Base-by-base conservation (phyloP, 2,113 vertebrate species). In the Verasper variegatus region DNA sequence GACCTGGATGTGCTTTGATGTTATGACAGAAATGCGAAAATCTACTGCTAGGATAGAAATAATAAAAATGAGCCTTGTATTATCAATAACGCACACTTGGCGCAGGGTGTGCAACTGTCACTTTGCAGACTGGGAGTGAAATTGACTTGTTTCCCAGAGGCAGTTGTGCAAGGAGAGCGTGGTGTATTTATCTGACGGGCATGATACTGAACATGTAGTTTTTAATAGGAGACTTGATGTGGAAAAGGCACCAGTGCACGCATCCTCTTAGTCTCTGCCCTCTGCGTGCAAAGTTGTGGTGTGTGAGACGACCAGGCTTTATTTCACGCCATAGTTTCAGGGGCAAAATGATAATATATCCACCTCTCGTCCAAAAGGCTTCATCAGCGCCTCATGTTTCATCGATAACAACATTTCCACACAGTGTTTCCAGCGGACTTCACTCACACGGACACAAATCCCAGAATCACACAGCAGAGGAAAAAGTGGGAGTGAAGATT, bases 111-210 rank as follows among this genome's bases (percentile, higher is more conserved):
- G 63, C 27, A 51, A 62, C 20, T 66, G 55, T 83, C 56, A 58
- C 45, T 78, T 63, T 71, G 15, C 54, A 68, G 40, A 63, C 56
- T 11, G 14, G 45, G 4, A 18, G 6, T 74, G 35, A 57, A 76
- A 83, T 51, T 56, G 45, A 75, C 71, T 65, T 57, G 68, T 69
- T 67, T 81, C 68, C 71, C 61, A 68, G 51, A 64, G 21, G 76
- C 67, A 49, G 40, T 42, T 12, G 40, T 12, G 40, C 40, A 42
- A 42, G 74, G 71, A 85, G 88, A 76, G 52, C 35, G 52, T 58
- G 49, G 67, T 86, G 81, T 74, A 85, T 89, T 75, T 85, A 82
- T 64, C 73, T 84, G 83, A 88, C 64, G 80, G 60, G 52, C 71
- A 67, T 74, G 65, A 86, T 70, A 82, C 60, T 72, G 75, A 85